phyloP scores from a whole-genome alignment of 2,797 vertebrate species.

The Eidolon dupreanum region DNA sequence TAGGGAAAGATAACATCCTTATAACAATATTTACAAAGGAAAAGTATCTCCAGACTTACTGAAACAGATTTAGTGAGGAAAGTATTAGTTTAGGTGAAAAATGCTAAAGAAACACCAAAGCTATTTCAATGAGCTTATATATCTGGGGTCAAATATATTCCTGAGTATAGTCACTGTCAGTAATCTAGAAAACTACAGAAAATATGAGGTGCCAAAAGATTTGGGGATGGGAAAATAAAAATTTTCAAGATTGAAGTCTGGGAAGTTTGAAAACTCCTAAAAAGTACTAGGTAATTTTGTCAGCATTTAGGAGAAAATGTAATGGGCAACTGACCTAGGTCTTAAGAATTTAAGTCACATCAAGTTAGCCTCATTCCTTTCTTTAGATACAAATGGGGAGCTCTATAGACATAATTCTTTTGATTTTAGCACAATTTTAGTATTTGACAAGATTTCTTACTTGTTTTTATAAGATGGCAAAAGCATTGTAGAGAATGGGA shows the following conservation, averaged over 20 bases:
- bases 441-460: background rate
- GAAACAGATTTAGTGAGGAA: conserved; percentile 35
- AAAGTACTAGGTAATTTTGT: background rate
- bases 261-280: background rate
- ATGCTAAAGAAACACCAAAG: background rate
- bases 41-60: background rate
- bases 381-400: background rate
- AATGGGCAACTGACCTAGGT: background rate
- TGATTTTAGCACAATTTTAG: conserved; percentile 34
- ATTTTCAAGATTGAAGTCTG: conserved; percentile 27
- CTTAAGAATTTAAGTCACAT: background rate
- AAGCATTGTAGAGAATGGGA: background rate
- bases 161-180: background rate
- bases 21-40: conserved; percentile 11
- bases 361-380: background rate
- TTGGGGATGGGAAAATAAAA: background rate
- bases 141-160: background rate
- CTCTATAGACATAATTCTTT: background rate
- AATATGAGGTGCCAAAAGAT: background rate
- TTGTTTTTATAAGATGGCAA: conserved; percentile 2
- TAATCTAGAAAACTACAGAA: conserved; percentile 2
- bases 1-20: conserved; percentile 35
- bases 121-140: background rate
- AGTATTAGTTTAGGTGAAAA: background rate
- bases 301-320: background rate